Conservation (phyloP, 2,797 vertebrate species). For the Cryptoblepharus egeriae region DNA sequence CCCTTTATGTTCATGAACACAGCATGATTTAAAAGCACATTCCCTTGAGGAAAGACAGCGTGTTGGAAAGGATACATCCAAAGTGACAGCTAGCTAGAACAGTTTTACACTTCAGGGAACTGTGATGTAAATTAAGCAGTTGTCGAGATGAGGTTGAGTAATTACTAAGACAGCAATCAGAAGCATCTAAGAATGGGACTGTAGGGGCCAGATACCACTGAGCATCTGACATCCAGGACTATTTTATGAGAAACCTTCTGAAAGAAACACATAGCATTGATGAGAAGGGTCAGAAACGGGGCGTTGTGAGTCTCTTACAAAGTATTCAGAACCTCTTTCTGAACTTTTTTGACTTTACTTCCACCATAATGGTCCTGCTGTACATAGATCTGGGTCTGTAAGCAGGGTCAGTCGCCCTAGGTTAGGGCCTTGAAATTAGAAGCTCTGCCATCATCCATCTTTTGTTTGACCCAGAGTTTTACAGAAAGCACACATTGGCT, state of each 20-base stretch:
- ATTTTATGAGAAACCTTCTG: too few species aligned
- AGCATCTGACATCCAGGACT: background rate
- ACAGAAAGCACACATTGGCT: background rate
- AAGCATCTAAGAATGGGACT: background rate
- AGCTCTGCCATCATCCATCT: background rate
- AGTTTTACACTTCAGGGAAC: background rate
- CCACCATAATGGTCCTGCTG: background rate
- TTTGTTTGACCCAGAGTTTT: background rate
- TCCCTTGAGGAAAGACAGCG: background rate
- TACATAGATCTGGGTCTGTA: background rate
- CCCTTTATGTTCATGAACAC: background rate
- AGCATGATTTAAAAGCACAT: background rate
- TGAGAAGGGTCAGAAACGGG: background rate
- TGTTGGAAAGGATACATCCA: background rate
- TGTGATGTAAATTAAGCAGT: background rate
- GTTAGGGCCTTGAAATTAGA: background rate
- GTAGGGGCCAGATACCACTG: background rate
- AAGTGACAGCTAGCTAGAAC: background rate
- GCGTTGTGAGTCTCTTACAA: background rate
- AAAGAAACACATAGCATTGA: background rate
- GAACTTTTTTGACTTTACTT: background rate
- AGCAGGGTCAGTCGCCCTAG: background rate
- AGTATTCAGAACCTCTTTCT: background rate
- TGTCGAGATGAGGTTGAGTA: background rate
- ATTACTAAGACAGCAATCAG: background rate